Evolutionary conservation across 2,113 vertebrate species (phyloP).

Genomic region (Crotophaga sulcirostris): DNA sequence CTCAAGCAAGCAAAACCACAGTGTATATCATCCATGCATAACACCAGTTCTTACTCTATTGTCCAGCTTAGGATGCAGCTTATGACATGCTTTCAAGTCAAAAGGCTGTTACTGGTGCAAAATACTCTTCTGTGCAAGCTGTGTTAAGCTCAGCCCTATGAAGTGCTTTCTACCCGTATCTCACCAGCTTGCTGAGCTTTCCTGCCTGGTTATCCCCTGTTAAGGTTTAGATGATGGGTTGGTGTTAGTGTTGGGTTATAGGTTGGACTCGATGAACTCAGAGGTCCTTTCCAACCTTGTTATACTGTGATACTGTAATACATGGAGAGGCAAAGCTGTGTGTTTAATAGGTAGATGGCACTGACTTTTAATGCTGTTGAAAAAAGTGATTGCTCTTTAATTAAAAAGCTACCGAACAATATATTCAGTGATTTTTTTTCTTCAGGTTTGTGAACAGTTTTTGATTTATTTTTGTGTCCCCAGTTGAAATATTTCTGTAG

Average conservation of each 20-base stretch:
- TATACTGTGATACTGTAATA: too few relatives aligned
- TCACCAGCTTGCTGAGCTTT: not conserved
- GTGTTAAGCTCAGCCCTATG: not conserved
- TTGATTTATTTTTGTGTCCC: not conserved
- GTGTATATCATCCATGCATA: not conserved
- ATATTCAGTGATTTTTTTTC: not conserved
- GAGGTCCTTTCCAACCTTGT: too few relatives aligned
- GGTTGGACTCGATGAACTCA: too few relatives aligned
- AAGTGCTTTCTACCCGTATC: not conserved
- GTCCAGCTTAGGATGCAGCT: not conserved
- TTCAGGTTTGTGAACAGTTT: not conserved
- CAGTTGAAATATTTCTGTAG: not conserved
- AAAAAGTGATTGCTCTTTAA: not conserved
- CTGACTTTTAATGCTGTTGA: not conserved
- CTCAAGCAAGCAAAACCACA: not conserved
- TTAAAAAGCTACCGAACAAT: not conserved
- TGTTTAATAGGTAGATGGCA: not conserved
- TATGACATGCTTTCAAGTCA: not conserved
- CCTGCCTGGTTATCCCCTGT: not conserved
- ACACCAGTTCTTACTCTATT: not conserved
- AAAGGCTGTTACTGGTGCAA: not conserved
- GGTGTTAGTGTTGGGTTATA: too few relatives aligned
- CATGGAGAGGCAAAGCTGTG: not conserved
- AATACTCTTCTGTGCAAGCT: not conserved
- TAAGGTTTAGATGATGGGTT: too few relatives aligned